Evolutionary conservation across 37 sponge, comb jelly and placozoan species (phyloP).

Genomic region (Oscarella lobularis): DNA sequence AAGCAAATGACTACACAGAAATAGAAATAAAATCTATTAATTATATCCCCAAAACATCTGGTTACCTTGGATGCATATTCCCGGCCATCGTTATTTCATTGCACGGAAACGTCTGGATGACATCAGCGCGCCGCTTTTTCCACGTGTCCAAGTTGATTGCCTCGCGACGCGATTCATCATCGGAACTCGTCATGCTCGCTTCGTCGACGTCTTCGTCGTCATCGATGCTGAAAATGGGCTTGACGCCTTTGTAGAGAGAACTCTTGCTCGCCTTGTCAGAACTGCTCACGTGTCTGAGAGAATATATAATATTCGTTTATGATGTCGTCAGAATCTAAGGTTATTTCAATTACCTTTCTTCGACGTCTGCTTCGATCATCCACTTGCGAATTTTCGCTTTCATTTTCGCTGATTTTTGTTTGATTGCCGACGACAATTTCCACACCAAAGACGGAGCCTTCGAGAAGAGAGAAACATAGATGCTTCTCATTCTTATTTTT

Average conservation of each 20-base stretch:
- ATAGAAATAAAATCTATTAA: too few species aligned
- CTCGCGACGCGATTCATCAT: constrained; percentile 38
- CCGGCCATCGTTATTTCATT: constrained; percentile 39
- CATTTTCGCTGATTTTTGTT: neutral
- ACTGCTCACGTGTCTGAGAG: constrained; percentile 47
- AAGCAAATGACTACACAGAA: constrained; percentile 40
- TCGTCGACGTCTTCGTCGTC: constrained; percentile 63
- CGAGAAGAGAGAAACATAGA: too few species aligned
- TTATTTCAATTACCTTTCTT: neutral
- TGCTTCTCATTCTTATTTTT: too few species aligned
- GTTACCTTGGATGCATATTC: constrained; percentile 2
- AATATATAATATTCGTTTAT: too few species aligned
- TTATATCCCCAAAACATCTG: too few species aligned
- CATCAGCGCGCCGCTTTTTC: constrained; percentile 54
- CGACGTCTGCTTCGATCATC: neutral
- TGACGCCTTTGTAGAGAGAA: constrained; percentile 38
- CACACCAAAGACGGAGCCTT: neutral
- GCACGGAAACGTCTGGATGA: constrained; percentile 42
- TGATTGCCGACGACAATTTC: neutral
- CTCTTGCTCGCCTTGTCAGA: constrained; percentile 43
- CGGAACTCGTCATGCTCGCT: constrained; percentile 39
- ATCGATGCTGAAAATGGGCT: constrained; percentile 80
- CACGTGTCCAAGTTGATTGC: constrained; percentile 68
- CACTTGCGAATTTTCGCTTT: neutral
- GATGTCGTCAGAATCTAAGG: too few species aligned